Conservation (phyloP, 2,113 vertebrate genomes). For the Glaucomys volans region DNA sequence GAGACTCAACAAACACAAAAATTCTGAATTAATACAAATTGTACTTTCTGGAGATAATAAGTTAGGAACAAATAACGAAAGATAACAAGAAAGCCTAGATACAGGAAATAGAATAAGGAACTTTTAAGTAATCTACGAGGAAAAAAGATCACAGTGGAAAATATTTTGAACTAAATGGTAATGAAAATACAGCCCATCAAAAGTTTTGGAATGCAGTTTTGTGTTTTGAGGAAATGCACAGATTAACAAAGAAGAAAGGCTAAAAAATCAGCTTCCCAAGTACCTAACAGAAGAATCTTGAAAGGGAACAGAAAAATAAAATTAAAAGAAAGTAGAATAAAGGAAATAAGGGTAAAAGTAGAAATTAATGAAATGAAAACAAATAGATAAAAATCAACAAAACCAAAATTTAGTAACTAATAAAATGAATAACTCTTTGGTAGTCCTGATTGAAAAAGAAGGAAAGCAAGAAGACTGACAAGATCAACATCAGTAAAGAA, state of each 20-base stretch:
- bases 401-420: background rate
- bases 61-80: constrained; percentile 1
- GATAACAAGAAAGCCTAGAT: background rate
- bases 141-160: background rate
- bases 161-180: background rate
- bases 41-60: background rate
- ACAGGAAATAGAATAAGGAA: background rate
- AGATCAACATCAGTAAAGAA: background rate
- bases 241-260: background rate
- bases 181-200: background rate
- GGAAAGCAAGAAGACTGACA: background rate
- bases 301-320: background rate
- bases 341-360: background rate
- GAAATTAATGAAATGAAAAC: constrained; percentile 2
- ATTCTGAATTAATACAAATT: background rate
- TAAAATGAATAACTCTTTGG: background rate
- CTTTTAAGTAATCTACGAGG: background rate
- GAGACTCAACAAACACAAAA: background rate
- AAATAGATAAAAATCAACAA: background rate
- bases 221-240: background rate
- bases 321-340: background rate
- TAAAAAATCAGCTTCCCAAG: background rate
- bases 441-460: background rate
- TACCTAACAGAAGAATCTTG: background rate
- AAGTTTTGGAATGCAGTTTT: background rate